Percentiles rank a stretch among this genome's conserved stretches.
phyloP scores from a whole-genome alignment of 2,113 vertebrate species.

The Onychostruthus taczanowskii region DNA sequence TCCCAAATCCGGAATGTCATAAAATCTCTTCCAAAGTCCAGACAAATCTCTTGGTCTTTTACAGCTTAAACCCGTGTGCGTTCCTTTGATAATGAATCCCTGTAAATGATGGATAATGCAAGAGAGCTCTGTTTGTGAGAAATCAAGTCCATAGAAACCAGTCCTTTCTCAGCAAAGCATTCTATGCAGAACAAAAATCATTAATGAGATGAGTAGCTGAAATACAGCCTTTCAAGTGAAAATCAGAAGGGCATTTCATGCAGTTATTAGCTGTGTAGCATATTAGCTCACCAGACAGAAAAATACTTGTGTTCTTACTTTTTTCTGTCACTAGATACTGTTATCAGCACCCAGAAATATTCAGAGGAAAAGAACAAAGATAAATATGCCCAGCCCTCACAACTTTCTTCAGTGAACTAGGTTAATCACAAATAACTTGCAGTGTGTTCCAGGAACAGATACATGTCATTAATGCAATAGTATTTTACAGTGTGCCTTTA shows the following conservation, averaged over 20 bases:
- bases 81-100: slow-evolving; percentile 4
- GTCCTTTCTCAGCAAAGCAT: not conserved
- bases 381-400: not conserved
- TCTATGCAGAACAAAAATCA: not conserved
- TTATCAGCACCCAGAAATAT: not conserved
- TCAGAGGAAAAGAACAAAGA: not conserved
- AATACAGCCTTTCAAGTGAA: not conserved
- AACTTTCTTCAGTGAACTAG: not conserved
- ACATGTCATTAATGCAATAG: not conserved
- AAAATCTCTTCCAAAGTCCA: slow-evolving; percentile 30
- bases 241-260: not conserved
- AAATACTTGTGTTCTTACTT: not conserved
- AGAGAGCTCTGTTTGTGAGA: not conserved
- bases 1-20: not conserved
- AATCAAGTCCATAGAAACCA: not conserved
- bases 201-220: not conserved
- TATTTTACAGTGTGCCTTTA: not conserved
- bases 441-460: not conserved
- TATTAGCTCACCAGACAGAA: not conserved
- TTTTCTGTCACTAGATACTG: not conserved
- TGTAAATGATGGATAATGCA: not conserved
- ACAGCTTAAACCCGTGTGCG: not conserved
- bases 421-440: not conserved
- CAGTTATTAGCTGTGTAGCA: not conserved
- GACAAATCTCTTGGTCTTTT: slow-evolving; percentile 12